These are phyloP conservation scores for Scaptomyza graminum DNA, from an alignment of 1,140 invertebrate species.

Conservation along the genomic window DNA sequence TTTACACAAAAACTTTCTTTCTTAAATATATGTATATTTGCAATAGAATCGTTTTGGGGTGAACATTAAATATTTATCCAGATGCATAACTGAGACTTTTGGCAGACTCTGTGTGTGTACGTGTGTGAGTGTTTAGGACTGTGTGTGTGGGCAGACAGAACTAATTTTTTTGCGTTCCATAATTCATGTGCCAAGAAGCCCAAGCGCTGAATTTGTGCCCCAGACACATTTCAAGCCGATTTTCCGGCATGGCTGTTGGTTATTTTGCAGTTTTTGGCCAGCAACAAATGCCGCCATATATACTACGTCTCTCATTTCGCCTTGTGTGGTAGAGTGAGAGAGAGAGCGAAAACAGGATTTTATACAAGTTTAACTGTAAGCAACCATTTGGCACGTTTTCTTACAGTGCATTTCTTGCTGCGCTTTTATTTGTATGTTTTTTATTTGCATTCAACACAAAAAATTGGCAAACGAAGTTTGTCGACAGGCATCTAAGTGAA, in stretches of 20 bases:
- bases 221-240: conserved; percentile 75
- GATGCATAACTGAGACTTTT: conserved; percentile 27
- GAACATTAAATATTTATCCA: conserved; percentile 36
- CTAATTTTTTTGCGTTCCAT: conserved; percentile 51
- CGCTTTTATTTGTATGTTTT: conserved; percentile 51
- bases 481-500: conserved; percentile 73
- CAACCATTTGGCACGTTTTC: conserved; percentile 66
- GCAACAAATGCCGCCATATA: conserved; percentile 41
- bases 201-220: conserved; percentile 52
- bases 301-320: too few species aligned
- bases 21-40: background rate
- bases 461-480: conserved; percentile 65
- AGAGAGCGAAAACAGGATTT: conserved; percentile 13
- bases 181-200: conserved; percentile 52
- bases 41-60: conserved; percentile 12
- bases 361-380: conserved; percentile 17
- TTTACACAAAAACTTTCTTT: background rate
- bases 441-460: conserved; percentile 21
- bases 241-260: conserved; percentile 60
- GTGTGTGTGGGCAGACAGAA: conserved; percentile 52
- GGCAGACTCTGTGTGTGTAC: conserved; percentile 17
- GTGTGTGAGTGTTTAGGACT: conserved; percentile 11
- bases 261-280: conserved; percentile 42
- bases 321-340: conserved; percentile 10
- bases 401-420: conserved; percentile 34